These are phyloP conservation scores for Pelecanoides urinatrix DNA, from an alignment of 2,113 vertebrate genomes.

Conservation along the genomic window DNA sequence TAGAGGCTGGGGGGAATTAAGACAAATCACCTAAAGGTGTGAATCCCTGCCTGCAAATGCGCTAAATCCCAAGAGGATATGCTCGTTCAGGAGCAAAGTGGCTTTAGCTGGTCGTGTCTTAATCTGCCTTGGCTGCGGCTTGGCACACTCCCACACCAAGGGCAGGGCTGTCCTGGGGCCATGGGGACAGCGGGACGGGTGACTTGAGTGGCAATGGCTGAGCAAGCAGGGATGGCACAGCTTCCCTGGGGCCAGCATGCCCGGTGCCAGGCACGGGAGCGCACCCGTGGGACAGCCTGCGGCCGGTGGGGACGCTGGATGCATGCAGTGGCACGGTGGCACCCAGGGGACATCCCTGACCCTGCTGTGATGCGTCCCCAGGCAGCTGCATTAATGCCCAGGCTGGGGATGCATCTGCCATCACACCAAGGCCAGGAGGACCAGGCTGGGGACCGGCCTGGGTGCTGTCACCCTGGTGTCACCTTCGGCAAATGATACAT, in stretches of 20 bases:
- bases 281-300: neutral
- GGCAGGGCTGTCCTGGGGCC: neutral
- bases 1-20: neutral
- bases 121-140: conserved; percentile 14
- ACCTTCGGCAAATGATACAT: neutral
- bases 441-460: neutral
- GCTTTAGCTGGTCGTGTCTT: conserved; percentile 8
- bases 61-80: conserved; percentile 50
- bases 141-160: neutral
- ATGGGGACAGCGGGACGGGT: neutral
- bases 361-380: rapidly evolving
- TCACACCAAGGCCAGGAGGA: neutral
- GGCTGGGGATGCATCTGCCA: neutral
- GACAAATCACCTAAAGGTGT: conserved; percentile 48
- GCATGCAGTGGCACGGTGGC: rapidly evolving
- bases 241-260: neutral
- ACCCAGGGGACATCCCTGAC: neutral
- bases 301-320: rapidly evolving
- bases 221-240: neutral
- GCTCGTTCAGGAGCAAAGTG: conserved; percentile 3
- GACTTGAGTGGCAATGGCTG: neutral
- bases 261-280: neutral
- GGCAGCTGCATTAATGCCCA: neutral
- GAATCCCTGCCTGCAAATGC: conserved; percentile 44
- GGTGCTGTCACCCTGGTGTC: neutral